Evolutionary conservation across 2,797 vertebrate genomes (phyloP).

Genomic region (Alcedo atthis): DNA sequence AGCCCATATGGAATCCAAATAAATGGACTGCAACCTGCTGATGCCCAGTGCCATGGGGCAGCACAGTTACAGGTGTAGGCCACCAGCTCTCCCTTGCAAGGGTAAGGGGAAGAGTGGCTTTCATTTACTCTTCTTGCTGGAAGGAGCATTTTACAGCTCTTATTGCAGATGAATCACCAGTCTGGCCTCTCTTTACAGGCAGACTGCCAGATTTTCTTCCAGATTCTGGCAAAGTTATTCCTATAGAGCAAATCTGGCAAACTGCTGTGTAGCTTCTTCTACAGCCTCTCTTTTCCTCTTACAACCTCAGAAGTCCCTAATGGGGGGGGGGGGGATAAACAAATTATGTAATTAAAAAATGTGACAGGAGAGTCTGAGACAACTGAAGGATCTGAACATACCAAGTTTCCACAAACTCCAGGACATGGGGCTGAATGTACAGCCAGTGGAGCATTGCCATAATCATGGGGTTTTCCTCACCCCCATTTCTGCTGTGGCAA

Average conservation of each 20-base stretch:
- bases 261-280: background rate
- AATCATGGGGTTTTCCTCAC: background rate
- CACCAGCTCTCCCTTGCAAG: background rate
- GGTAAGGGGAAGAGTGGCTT: background rate
- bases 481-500: background rate
- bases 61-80: background rate
- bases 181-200: background rate
- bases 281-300: background rate
- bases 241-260: background rate
- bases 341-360: background rate
- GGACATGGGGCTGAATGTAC: background rate
- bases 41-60: background rate
- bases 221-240: conserved; percentile 16
- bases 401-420: accelerated
- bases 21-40: background rate
- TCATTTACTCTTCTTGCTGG: background rate
- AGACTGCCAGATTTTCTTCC: conserved; percentile 6
- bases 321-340: background rate
- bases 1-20: background rate
- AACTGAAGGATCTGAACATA: background rate
- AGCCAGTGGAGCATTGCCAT: background rate
- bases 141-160: background rate
- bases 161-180: conserved; percentile 17
- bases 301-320: background rate
- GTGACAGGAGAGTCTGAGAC: background rate